Evolutionary conservation across 2,113 vertebrate genomes (phyloP), one percentile per base, ranked within the genome.

Genomic region (Apistogramma diplotaenia): DNA sequence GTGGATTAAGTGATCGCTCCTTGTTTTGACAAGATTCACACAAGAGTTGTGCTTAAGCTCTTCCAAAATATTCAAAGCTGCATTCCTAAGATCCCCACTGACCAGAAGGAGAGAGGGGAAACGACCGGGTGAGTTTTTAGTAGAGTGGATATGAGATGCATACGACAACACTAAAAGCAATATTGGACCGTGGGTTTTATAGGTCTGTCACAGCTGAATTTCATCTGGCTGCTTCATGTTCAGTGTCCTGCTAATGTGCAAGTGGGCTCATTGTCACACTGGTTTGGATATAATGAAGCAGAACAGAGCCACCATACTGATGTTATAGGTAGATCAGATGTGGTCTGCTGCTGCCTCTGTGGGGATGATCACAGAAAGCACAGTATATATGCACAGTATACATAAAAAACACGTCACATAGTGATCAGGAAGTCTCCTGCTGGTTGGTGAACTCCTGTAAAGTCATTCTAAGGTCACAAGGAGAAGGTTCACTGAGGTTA

Each of bases 21-120:
- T 78, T 95, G 94, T 95, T 95, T 93, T 94, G 94, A 94, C 94
- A 94, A 54, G 73, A 75, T 95, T 95, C 90, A 93, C 93, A 92
- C 93, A 94, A 94, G 86, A 87, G 81, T 79, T 18, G 51, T 74
- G 65, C 89, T 88, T 87, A 90, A 87, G 81, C 79, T 85, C 72
- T 2, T 29, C 40, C 18, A 31, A 84, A 79, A 87, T 81, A 74
- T 89, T 84, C 81, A 56, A 73, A 81, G 87, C 81, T 76, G 82
- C 93, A 93, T 95, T 95, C 93, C 93, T 91, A 67, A 89, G 89
- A 87, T 80, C 76, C 89, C 65, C 57, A 58, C 76, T 2, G 27
- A 74, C 29, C 81, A 10, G 4, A 58, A 62, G 51, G 8, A 40
- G 7, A 58, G 25, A 21, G 4, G 51, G 33, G 12, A 27, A 25